Conservation (phyloP, 35 echinoderm and acorn worm species). For the Heliocidaris tuberculata region DNA sequence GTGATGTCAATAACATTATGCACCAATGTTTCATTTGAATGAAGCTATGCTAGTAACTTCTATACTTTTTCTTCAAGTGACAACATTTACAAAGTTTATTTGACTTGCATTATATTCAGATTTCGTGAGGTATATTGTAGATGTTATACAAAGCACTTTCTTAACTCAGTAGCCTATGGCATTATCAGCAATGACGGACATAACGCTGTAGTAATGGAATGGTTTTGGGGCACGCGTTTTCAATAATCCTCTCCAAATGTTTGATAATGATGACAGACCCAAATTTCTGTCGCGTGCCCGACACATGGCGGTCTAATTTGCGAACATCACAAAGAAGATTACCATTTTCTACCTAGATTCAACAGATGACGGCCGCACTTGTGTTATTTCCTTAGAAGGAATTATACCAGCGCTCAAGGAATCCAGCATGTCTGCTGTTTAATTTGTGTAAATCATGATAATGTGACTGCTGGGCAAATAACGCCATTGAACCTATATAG, state of each 20-base stretch:
- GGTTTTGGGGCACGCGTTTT: not conserved
- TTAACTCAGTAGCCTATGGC: too few species aligned
- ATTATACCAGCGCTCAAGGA: not conserved
- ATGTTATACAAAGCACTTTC: too few species aligned
- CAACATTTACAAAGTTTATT: too few species aligned
- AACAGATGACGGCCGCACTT: not conserved
- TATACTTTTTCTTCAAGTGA: too few species aligned
- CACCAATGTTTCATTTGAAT: too few species aligned
- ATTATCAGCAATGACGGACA: too few species aligned
- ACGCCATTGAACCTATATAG: not conserved
- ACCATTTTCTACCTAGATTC: not conserved
- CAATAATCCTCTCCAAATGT: not conserved
- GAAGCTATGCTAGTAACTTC: too few species aligned
- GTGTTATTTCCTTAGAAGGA: not conserved
- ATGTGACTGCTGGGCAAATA: not conserved
- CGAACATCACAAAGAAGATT: not conserved
- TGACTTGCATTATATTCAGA: too few species aligned
- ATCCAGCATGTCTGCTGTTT: not conserved
- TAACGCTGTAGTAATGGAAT: not conserved
- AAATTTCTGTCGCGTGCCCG: not conserved
- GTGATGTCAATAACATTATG: too few species aligned
- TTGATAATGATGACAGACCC: slow-evolving; percentile 1
- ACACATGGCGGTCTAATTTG: not conserved
- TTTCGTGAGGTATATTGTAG: too few species aligned
- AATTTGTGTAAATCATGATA: not conserved